Evolutionary conservation across 2,888 invertebrate genomes (phyloP), one percentile per base, ranked within the genome.

Genomic region (Scrobipalpa costella): DNA sequence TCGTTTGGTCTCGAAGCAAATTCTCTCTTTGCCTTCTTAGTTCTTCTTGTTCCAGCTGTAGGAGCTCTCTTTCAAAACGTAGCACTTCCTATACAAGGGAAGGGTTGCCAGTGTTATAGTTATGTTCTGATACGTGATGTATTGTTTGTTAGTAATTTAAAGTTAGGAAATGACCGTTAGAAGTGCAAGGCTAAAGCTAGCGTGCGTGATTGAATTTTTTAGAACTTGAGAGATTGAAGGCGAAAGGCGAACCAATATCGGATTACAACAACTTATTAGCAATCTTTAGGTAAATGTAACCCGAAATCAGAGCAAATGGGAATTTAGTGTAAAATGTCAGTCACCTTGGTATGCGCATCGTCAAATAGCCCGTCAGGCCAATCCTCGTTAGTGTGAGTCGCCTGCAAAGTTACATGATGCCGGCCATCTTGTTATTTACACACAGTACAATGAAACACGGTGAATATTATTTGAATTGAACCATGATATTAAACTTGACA

Each of bases 31-130:
- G 95, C 2, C 96, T 91, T 69, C 95, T 94, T 11, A 96, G 77
- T 77, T 96, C 96, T 78, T 96, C 96, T 80, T 95, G 95, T 78
- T 96, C 95, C 57, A 95, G 82, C 79, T 96, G 96, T 5, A 96
- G 82, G 1, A 96, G 88, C 83, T 96, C 96, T 55, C 95, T 93
- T 85, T 96, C 96, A 68, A 96, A 95, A 69, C 95, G 94, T 38
- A 96, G 90, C 21, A 96, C 95, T 82, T 95, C 94, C 93, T 94
- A 81, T 69, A 75, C 71, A 71, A 66, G 65, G 70, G 66, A 68
- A 66, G 63, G 57, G 27, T 57, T 63, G 17, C 8, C 21, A 49
- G n/a, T 61, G 58, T 62, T 59, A 58, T 40, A 64, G 58, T 62
- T 34, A 57, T 40, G 17, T 27, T 49, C 27, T 47, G 38, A 49